These are phyloP conservation scores for Drosophila guanche DNA, from an alignment of 1,140 invertebrate genomes.

Conservation along the genomic window DNA sequence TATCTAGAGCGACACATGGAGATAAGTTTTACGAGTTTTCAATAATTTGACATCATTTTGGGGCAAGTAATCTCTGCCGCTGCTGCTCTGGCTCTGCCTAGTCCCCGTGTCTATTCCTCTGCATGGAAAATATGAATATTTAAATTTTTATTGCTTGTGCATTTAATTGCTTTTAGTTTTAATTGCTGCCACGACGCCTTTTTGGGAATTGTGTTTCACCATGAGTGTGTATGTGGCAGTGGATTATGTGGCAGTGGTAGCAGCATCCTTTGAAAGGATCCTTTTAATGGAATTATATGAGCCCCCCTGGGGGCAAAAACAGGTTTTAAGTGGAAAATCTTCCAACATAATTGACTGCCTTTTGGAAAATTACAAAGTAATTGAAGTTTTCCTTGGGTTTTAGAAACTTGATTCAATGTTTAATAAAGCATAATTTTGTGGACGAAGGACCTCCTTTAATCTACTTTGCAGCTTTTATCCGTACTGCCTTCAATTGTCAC, in stretches of 20 bases:
- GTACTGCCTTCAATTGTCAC: constrained; percentile 19
- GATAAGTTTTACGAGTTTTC: constrained; percentile 36
- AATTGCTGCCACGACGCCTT: constrained; percentile 53
- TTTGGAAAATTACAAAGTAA: constrained; percentile 23
- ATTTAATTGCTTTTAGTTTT: constrained; percentile 68
- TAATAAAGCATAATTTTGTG: constrained; percentile 5
- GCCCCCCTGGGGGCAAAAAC: constrained; percentile 40
- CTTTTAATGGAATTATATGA: constrained; percentile 55
- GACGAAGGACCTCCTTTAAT: neutral
- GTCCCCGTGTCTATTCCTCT: constrained; percentile 14
- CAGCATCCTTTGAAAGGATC: constrained; percentile 5
- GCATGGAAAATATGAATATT: constrained; percentile 62
- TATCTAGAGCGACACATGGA: constrained; percentile 2
- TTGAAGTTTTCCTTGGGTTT: constrained; percentile 24
- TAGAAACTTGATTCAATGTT: constrained; percentile 19
- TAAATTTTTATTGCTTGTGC: constrained; percentile 55
- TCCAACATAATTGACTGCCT: constrained; percentile 12
- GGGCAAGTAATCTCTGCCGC: constrained; percentile 40
- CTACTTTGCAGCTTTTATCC: neutral
- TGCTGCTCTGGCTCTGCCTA: neutral
- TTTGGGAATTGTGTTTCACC: constrained; percentile 6
- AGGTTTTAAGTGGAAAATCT: constrained; percentile 52
- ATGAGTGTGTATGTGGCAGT: neutral
- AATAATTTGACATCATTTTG: constrained; percentile 40
- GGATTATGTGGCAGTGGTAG: neutral